Percentiles rank a stretch among this genome's conserved stretches.
phyloP scores from a whole-genome alignment of 2,888 invertebrate genomes.

The Lacanobia wlatinum region DNA sequence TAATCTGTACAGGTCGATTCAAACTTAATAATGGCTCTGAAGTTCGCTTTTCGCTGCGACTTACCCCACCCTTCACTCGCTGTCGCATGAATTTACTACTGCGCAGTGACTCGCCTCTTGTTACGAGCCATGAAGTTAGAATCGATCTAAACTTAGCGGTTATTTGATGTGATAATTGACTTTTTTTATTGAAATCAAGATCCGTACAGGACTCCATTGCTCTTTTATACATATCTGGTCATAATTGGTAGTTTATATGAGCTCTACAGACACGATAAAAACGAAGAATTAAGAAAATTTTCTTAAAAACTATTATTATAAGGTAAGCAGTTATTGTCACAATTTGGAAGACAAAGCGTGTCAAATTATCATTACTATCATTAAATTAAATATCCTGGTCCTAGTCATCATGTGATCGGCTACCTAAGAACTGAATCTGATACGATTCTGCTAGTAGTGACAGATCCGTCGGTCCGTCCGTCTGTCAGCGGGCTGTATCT shows the following conservation, averaged over 20 bases:
- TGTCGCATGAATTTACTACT: too few species aligned
- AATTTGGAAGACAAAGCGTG: slow-evolving; percentile 74
- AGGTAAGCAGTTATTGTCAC: slow-evolving; percentile 71
- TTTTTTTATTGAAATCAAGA: background rate
- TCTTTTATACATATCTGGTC: background rate
- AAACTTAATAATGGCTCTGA: too few species aligned
- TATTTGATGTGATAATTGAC: slow-evolving; percentile 16
- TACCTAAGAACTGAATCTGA: background rate
- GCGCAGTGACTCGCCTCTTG: too few species aligned
- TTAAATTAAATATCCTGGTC: background rate
- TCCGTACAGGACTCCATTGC: background rate
- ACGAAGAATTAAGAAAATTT: background rate
- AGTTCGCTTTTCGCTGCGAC: too few species aligned
- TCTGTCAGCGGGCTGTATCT: too few species aligned
- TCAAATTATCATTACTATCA: slow-evolving; percentile 36
- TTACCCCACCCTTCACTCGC: too few species aligned
- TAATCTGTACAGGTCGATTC: too few species aligned
- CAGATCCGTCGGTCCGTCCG: background rate
- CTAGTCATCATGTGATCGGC: background rate
- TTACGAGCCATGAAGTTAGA: too few species aligned
- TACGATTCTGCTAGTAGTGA: background rate
- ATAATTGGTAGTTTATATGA: background rate
- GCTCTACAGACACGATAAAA: background rate
- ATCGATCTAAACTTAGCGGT: background rate
- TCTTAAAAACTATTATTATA: slow-evolving; percentile 21